A percentile compares a stretch with the other conserved stretches of the same genome.
phyloP scores from a whole-genome alignment of 2,888 invertebrate species.

The Pseudanteris insignis region DNA sequence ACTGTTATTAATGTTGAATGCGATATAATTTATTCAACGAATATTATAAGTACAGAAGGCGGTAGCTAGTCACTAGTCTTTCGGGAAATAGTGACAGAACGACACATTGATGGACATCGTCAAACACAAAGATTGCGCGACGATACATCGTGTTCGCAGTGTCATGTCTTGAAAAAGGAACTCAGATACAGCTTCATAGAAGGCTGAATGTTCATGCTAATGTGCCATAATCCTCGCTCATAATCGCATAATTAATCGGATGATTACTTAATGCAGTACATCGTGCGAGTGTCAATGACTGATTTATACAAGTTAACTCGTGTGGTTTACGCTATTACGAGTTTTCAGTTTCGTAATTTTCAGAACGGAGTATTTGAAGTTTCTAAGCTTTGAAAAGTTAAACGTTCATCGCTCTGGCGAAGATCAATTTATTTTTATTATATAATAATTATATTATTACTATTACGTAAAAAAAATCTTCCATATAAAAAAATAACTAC shows the following conservation, averaged over 20 bases:
- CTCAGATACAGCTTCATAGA: conserved; percentile 25
- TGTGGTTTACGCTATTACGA: no score
- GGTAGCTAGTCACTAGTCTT: conserved; percentile 11
- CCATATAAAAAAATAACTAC: no score
- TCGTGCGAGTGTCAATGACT: conserved; percentile 39
- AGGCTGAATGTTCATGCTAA: conserved; percentile 25
- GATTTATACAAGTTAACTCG: conserved; percentile 33
- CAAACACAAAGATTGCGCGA: conserved; percentile 13
- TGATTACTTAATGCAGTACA: conserved; percentile 22
- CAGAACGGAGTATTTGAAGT: no score
- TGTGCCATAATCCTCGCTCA: conserved; percentile 24
- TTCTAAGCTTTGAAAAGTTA: no score
- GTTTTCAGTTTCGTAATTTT: no score
- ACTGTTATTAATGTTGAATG: no score
- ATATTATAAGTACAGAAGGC: no score
- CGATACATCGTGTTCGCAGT: conserved; percentile 4
- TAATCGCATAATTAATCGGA: conserved; percentile 45
- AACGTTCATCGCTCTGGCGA: no score
- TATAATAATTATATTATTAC: no score
- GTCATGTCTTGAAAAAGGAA: conserved; percentile 1
- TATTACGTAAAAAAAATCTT: no score
- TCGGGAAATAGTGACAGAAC: conserved; percentile 28
- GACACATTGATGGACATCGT: conserved; percentile 25
- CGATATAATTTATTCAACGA: no score
- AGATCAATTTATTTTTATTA: no score